Percentiles rank a stretch among this genome's conserved stretches.
Evolutionary conservation across 2,797 vertebrate species (phyloP).

Genomic region (Sebastes taczanowskii): DNA sequence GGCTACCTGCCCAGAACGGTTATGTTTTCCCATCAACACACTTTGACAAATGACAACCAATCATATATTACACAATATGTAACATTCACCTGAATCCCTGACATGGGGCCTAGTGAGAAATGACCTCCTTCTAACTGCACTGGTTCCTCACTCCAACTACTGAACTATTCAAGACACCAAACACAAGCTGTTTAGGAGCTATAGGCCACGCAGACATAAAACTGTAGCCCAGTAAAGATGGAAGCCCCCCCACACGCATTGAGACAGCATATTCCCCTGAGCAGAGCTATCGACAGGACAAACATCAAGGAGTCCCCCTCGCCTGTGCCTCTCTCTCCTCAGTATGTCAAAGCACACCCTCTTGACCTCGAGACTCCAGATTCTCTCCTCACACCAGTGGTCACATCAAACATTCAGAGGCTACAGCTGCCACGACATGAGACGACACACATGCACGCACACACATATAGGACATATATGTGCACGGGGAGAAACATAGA

Average conservation of each 20-base stretch:
- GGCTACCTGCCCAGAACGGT: conserved; percentile 30
- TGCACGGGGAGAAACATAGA: not conserved
- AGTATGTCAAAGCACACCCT: conserved; percentile 76
- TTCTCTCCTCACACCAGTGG: conserved; percentile 66
- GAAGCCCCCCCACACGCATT: conserved; percentile 30
- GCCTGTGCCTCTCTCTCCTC: conserved; percentile 57
- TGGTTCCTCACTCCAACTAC: not conserved
- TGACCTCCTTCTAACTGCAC: not conserved
- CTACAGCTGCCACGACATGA: conserved; percentile 52
- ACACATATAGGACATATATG: not conserved
- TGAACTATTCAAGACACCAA: conserved; percentile 32
- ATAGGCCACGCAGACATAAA: conserved; percentile 33
- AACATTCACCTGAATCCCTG: not conserved
- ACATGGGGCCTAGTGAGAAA: conserved; percentile 3
- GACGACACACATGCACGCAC: conserved; percentile 8
- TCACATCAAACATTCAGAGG: conserved; percentile 74
- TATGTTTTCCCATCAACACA: conserved; percentile 20
- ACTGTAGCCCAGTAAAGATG: conserved; percentile 45
- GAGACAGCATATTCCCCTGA: conserved; percentile 69
- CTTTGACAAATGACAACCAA: conserved; percentile 15
- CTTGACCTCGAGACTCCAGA: conserved; percentile 74
- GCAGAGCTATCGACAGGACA: conserved; percentile 74
- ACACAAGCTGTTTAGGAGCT: conserved; percentile 25
- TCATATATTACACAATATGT: not conserved
- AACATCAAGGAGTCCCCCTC: conserved; percentile 75